phyloP scores from a whole-genome alignment of 2,797 vertebrate species.

The Nyctalus aviator region DNA sequence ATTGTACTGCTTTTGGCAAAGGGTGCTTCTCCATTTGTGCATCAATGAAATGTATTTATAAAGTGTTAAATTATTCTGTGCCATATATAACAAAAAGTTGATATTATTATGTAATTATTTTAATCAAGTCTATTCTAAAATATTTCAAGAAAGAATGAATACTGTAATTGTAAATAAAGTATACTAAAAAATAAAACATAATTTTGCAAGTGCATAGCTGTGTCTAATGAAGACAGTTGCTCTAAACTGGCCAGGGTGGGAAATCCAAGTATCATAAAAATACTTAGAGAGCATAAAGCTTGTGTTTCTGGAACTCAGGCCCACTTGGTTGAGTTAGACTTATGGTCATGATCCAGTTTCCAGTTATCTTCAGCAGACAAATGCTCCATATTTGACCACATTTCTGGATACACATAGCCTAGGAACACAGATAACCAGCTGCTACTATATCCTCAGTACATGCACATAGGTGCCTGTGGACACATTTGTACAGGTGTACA shows the following conservation, averaged over 20 bases:
- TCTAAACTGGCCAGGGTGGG: neutral
- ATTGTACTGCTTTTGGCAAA: constrained; percentile 68
- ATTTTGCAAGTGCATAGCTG: constrained; percentile 14
- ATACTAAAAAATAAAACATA: constrained; percentile 50
- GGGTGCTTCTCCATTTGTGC: constrained; percentile 68
- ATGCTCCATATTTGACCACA: neutral
- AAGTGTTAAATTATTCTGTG: constrained; percentile 69
- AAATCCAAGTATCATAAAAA: neutral
- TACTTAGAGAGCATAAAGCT: neutral
- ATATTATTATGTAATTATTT: constrained; percentile 67
- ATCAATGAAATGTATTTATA: constrained; percentile 65
- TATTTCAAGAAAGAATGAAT: constrained; percentile 57
- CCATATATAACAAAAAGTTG: constrained; percentile 66
- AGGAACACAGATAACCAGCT: neutral
- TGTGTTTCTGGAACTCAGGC: neutral
- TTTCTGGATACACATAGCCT: neutral
- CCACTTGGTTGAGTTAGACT: neutral
- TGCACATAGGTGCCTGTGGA: too few species aligned
- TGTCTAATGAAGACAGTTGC: neutral
- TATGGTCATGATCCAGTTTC: neutral
- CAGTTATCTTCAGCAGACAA: neutral
- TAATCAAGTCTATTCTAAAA: constrained; percentile 50
- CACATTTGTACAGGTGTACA: neutral
- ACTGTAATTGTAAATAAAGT: constrained; percentile 66
- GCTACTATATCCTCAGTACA: neutral